phyloP scores from a whole-genome alignment of 2,888 invertebrate species.

The Thelaira solivaga region DNA sequence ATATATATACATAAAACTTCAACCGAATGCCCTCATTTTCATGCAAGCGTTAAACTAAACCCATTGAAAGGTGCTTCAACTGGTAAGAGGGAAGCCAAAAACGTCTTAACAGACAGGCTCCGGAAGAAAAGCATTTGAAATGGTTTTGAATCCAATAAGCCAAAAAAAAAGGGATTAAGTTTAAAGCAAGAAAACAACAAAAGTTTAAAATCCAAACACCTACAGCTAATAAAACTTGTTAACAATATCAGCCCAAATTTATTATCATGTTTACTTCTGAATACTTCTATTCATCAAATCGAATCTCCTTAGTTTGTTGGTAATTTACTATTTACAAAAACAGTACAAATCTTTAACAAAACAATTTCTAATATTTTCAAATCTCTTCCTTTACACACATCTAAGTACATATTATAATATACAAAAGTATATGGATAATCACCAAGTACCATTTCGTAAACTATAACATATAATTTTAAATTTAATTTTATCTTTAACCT shows the following conservation, averaged over 20 bases:
- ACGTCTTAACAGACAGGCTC: neutral
- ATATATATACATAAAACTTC: no score
- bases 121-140: slow-evolving; percentile 5
- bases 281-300: slow-evolving; percentile 50
- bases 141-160: neutral
- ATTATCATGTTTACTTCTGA: slow-evolving; percentile 49
- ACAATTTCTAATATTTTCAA: slow-evolving; percentile 48
- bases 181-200: slow-evolving; percentile 20
- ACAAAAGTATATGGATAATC: slow-evolving; percentile 15
- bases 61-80: slow-evolving; percentile 25
- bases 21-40: slow-evolving; percentile 25
- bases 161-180: slow-evolving; percentile 12
- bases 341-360: slow-evolving; percentile 46
- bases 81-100: slow-evolving; percentile 39
- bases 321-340: slow-evolving; percentile 56
- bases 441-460: slow-evolving; percentile 38
- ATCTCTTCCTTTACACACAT: slow-evolving; percentile 37
- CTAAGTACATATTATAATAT: neutral
- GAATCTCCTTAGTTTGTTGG: slow-evolving; percentile 55
- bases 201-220: slow-evolving; percentile 20
- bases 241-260: slow-evolving; percentile 43
- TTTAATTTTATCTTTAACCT: slow-evolving; percentile 38
- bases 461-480: slow-evolving; percentile 29
- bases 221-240: slow-evolving; percentile 32
- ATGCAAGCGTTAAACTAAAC: slow-evolving; percentile 18